These are phyloP conservation scores for Phocides pigmalion DNA, from an alignment of 1,140 invertebrate species.

Conservation along the genomic window DNA sequence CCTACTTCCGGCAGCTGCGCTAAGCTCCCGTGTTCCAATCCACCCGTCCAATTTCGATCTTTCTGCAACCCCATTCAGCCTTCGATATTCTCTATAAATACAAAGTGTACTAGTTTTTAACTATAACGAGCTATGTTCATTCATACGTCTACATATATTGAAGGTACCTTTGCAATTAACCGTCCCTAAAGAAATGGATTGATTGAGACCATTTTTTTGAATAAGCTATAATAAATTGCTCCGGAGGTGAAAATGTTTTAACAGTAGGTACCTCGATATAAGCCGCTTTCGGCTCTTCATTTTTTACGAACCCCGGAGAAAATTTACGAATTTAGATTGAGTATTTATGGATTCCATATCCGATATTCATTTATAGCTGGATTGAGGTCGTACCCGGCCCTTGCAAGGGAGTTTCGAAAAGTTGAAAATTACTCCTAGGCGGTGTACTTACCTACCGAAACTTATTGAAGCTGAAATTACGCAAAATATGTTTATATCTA, in stretches of 20 bases:
- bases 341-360: conserved; percentile 71
- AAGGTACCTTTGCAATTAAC: conserved; percentile 7
- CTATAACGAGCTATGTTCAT: not conserved
- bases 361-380: conserved; percentile 69
- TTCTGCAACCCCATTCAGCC: conserved; percentile 71
- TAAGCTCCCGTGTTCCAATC: conserved; percentile 78
- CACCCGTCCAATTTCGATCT: conserved; percentile 76
- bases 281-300: conserved; percentile 63
- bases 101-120: conserved; percentile 13
- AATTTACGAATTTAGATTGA: conserved; percentile 73
- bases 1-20: conserved; percentile 80
- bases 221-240: conserved; percentile 48
- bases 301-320: conserved; percentile 62
- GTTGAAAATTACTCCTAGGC: conserved; percentile 54
- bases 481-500: not conserved
- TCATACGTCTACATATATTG: not conserved
- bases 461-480: not conserved
- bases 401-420: conserved; percentile 47
- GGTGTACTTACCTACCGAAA: conserved; percentile 34
- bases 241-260: conserved; percentile 59
- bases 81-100: conserved; percentile 65
- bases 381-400: conserved; percentile 48
- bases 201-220: conserved; percentile 40
- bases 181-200: conserved; percentile 11
- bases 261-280: conserved; percentile 49